phyloP scores from a whole-genome alignment of 2,113 vertebrate genomes.

The Myotis lucifugus region DNA sequence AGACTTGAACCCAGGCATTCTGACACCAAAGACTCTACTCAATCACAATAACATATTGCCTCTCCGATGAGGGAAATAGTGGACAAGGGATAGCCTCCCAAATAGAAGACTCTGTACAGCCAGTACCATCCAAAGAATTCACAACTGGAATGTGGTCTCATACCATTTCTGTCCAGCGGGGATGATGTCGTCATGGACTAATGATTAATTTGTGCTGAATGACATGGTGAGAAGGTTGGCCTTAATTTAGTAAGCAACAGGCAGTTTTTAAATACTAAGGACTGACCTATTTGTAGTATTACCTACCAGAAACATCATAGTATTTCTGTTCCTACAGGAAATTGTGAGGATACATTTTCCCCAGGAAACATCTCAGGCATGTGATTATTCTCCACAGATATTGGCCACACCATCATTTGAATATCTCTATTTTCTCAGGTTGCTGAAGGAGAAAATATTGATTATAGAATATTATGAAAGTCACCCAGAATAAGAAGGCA shows the following conservation, averaged over 20 bases:
- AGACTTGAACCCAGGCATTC: not conserved
- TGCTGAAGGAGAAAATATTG: conserved; percentile 84
- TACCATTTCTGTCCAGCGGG: not conserved
- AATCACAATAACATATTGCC: not conserved
- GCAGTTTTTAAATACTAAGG: not conserved
- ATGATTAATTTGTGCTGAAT: not conserved
- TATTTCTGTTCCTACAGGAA: conserved; percentile 34
- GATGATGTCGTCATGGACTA: not conserved
- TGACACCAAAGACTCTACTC: not conserved
- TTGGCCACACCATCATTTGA: conserved; percentile 77
- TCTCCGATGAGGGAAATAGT: not conserved
- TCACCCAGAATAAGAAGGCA: conserved; percentile 80
- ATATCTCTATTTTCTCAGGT: conserved; percentile 79
- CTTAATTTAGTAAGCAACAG: not conserved
- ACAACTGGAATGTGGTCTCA: not conserved
- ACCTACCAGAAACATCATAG: not conserved
- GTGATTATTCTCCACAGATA: conserved; percentile 74
- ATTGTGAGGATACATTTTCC: not conserved
- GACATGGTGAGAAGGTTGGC: not conserved
- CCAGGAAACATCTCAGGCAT: conserved; percentile 64
- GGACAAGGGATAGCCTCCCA: not conserved
- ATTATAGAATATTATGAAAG: conserved; percentile 78
- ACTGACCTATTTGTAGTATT: not conserved
- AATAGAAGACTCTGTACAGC: not conserved
- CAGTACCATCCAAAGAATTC: not conserved